A percentile compares a stretch with the other conserved stretches of the same genome.
phyloP scores from a whole-genome alignment of 2,113 vertebrate genomes.

The Phoenicopterus ruber region DNA sequence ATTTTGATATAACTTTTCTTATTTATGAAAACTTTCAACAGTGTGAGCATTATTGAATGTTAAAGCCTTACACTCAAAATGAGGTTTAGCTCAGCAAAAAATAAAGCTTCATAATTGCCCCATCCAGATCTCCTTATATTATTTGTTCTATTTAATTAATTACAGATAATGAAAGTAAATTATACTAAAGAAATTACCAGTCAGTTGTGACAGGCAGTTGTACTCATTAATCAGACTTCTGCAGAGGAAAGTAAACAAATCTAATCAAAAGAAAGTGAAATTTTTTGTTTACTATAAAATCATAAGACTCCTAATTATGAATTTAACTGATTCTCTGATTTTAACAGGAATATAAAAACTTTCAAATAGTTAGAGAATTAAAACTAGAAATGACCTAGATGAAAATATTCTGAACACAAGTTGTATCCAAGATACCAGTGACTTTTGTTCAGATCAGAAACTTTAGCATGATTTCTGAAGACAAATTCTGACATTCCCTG shows the following conservation, averaged over 20 bases:
- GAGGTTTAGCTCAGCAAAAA: background rate
- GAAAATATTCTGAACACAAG: background rate
- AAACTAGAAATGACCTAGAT: background rate
- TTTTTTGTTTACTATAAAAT: background rate
- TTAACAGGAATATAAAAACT: background rate
- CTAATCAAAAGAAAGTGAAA: background rate
- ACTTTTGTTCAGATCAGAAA: background rate
- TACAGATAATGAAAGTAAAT: background rate
- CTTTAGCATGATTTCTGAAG: background rate
- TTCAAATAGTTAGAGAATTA: background rate
- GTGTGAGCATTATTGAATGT: background rate
- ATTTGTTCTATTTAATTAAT: constrained; percentile 17
- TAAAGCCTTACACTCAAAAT: background rate
- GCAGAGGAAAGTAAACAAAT: background rate
- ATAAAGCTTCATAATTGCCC: background rate
- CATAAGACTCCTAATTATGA: background rate
- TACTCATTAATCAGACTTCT: background rate
- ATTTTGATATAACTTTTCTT: background rate
- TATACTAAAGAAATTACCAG: background rate
- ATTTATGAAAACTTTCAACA: background rate
- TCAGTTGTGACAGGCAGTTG: background rate
- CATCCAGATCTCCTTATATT: background rate
- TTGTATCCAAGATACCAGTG: background rate
- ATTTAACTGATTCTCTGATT: background rate
- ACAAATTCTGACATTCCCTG: background rate